Conservation (phyloP, 1,140 invertebrate genomes). For the Trachymyrmex septentrionalis region DNA sequence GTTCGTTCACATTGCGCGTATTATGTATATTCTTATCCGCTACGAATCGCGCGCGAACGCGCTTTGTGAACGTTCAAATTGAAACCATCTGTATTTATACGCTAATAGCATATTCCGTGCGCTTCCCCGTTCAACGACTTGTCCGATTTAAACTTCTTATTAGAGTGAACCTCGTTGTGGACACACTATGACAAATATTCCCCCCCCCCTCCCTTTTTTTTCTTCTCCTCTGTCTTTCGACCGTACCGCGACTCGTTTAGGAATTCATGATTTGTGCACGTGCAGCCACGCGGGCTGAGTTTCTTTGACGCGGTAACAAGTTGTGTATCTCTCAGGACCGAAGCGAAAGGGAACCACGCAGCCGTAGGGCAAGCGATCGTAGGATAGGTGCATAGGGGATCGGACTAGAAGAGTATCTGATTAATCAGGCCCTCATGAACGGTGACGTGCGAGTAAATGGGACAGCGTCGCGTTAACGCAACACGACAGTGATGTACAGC, state of each 20-base stretch:
- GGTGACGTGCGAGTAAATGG: conserved; percentile 69
- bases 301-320: conserved; percentile 64
- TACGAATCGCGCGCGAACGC: not conserved
- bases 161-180: not conserved
- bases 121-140: not conserved
- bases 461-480: conserved; percentile 72
- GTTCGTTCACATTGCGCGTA: too few species aligned
- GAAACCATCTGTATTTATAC: conserved; percentile 5
- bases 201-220: not conserved
- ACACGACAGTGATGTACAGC: conserved; percentile 77
- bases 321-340: conserved; percentile 20
- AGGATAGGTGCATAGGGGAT: conserved; percentile 35
- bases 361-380: not conserved
- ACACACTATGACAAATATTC: not conserved
- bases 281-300: conserved; percentile 53
- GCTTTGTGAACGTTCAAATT: not conserved
- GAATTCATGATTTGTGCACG: conserved; percentile 64
- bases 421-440: conserved; percentile 66
- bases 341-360: too few species aligned
- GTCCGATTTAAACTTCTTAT: conserved; percentile 3
- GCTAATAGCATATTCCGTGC: not conserved
- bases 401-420: conserved; percentile 30
- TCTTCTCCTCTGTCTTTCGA: not conserved
- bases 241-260: conserved; percentile 17
- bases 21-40: not conserved